phyloP scores from a whole-genome alignment of 2,797 vertebrate species.

The Rhincodon typus region DNA sequence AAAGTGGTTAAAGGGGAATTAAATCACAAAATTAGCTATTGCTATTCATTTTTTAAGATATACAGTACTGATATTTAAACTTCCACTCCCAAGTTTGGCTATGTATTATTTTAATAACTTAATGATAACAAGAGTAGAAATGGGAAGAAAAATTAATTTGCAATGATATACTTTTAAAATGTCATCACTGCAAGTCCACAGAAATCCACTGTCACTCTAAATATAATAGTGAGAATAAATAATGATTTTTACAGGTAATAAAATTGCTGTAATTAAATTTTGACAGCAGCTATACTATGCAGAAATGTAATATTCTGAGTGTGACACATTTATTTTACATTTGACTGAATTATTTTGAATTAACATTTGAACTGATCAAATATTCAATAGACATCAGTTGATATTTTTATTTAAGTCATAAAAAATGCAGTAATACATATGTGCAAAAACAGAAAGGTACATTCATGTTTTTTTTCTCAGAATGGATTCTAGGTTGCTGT shows the following conservation, averaged over 20 bases:
- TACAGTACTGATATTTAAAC: not conserved
- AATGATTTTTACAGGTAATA: constrained; percentile 33
- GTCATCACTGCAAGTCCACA: constrained; percentile 21
- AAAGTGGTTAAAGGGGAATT: not conserved
- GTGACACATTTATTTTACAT: constrained; percentile 34
- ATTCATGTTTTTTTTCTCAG: not conserved
- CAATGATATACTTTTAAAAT: constrained; percentile 17
- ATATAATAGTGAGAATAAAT: constrained; percentile 29
- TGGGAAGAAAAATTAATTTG: constrained; percentile 12
- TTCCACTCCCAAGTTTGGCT: not conserved
- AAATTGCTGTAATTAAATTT: constrained; percentile 36
- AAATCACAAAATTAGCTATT: not conserved
- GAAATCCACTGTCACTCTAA: not conserved
- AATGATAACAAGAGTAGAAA: not conserved
- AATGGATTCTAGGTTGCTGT: not conserved
- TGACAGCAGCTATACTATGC: not conserved
- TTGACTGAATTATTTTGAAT: constrained; percentile 22
- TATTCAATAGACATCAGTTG: constrained; percentile 20
- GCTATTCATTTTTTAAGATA: constrained; percentile 16
- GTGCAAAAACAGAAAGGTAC: not conserved
- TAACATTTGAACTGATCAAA: constrained; percentile 30
- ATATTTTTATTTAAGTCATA: not conserved
- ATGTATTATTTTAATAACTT: constrained; percentile 8
- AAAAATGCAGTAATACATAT: not conserved
- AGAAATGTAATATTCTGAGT: constrained; percentile 16